Base-by-base conservation (phyloP, 2,797 vertebrate species). In the Gobionotothen gibberifrons region DNA sequence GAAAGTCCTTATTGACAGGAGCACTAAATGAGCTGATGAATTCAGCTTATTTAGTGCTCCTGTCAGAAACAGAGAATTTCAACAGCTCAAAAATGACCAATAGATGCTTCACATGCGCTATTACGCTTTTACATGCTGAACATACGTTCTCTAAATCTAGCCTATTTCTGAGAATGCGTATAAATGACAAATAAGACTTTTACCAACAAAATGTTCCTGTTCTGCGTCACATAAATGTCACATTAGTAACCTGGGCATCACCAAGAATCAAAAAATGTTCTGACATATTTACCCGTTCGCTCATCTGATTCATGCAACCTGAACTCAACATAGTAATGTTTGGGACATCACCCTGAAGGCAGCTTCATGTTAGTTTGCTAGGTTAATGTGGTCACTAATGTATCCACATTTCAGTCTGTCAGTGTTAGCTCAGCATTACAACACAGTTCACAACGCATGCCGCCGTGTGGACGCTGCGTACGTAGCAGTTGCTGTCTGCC, bases 301-400 rank as follows among this genome's bases (percentile, higher is more conserved):
- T 19, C 47, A 3, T 22, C 26, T 70, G 55, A 77, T 44, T 84
- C 57, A 75, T 52, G 43, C 52, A 5, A 44, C 63, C 56, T 32
- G 4, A 72, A 65, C 59, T 19, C 26, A 60, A 1, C 10, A 26
- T 9, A 44, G 5, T 10, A 39, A 14, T 14, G 57, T 61, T 69
- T 57, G 36, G 1, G 0, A 48, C 71, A 36, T 66, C 40, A 8
- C 70, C 74, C 58, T 21, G 48, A 69, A 81, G 53, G 69, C 78
- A 53, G 16, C 58, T 44, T 22, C 17, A 53, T 59, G 63, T 44
- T 47, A 26, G 76, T 64, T 67, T 52, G 29, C 49, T n/a, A 21
- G 43, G 54, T 3, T 65, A 52, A 70, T 40, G 19, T 19, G 62
- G 51, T 79, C 15, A 40, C 13, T 57, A 22, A 59, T 36, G 12